phyloP scores from a whole-genome alignment of 2,797 vertebrate genomes.

The Lithobates pipiens region DNA sequence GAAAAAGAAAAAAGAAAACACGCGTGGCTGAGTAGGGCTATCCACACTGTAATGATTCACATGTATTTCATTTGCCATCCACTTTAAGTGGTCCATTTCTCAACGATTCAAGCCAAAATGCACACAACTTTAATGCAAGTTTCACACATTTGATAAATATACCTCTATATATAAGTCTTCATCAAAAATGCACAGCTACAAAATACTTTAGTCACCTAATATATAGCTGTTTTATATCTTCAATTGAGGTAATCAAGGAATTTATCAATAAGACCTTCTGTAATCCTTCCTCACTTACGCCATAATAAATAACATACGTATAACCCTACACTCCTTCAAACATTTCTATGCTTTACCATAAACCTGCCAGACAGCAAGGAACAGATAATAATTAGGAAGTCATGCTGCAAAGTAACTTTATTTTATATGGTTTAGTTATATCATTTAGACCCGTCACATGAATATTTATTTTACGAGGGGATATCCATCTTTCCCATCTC shows the following conservation, averaged over 20 bases:
- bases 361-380: not conserved
- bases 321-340: not conserved
- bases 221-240: slow-evolving; percentile 17
- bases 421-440: slow-evolving; percentile 17
- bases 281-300: slow-evolving; percentile 21
- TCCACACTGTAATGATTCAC: no score
- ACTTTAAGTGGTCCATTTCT: no score
- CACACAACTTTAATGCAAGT: no score
- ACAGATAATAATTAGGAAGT: slow-evolving; percentile 25
- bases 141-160: no score
- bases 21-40: no score
- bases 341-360: slow-evolving; percentile 18
- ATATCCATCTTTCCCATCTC: slow-evolving; percentile 11
- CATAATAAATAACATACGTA: slow-evolving; percentile 36
- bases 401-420: not conserved
- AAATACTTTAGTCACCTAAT: not conserved
- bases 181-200: no score
- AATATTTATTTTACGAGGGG: slow-evolving; percentile 12
- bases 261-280: slow-evolving; percentile 6
- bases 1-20: no score
- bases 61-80: no score
- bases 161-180: no score
- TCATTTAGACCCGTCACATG: slow-evolving; percentile 7
- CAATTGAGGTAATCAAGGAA: not conserved
- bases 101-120: no score